Conservation (phyloP, 2,113 vertebrate genomes). For the Fukomys damarensis region DNA sequence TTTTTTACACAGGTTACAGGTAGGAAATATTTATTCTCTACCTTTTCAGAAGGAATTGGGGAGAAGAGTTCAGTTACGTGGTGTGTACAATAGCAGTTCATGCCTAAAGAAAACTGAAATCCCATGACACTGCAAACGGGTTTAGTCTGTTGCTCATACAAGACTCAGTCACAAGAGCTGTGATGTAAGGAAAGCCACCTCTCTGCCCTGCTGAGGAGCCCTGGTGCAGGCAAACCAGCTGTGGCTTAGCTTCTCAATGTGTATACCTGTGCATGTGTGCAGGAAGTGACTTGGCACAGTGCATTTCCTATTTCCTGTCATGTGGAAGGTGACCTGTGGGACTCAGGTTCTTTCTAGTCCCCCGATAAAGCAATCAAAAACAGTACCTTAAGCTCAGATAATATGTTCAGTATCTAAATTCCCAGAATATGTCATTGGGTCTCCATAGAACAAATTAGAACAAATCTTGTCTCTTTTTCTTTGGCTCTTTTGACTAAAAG, state of each 20-base stretch:
- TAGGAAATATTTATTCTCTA: background rate
- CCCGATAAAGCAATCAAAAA: background rate
- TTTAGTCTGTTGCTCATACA: background rate
- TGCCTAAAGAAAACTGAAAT: background rate
- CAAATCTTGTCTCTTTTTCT: background rate
- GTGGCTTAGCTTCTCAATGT: rapidly evolving
- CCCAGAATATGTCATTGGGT: background rate
- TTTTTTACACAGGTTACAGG: background rate
- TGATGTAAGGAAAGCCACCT: background rate
- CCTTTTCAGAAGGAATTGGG: background rate
- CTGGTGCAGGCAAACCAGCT: background rate
- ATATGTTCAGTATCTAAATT: background rate
- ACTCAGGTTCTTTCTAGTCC: background rate
- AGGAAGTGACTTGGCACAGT: background rate
- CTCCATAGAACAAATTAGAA: background rate
- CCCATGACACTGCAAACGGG: background rate
- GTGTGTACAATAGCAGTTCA: background rate
- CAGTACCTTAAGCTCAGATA: background rate
- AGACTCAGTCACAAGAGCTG: background rate
- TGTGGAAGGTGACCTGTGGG: background rate
- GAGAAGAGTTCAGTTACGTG: background rate
- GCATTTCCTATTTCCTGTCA: background rate
- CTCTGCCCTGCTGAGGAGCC: background rate
- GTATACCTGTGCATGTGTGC: background rate
- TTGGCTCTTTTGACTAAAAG: background rate